Base-by-base conservation (phyloP, 1,140 invertebrate genomes). In the Drosophila lacertosa region DNA sequence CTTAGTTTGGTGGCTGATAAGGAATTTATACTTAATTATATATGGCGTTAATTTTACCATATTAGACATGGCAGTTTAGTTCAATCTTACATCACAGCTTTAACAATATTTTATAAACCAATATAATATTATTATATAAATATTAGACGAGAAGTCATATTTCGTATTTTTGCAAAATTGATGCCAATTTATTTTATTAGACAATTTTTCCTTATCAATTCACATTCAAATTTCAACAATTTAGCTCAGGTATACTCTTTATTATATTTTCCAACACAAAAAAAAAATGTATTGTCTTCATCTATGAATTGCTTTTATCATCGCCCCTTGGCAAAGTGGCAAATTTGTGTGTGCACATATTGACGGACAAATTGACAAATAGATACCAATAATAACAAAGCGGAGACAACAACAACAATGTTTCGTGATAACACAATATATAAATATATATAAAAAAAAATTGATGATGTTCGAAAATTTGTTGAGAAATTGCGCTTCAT, bases 381-480 rank as follows among this genome's bases (percentile, higher is more conserved):
- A 65, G 67, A 70, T 59, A 26, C n/a, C 53, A 37, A 42, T 54
- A 39, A 54, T 24, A 54, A 40, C 51, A 54, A 54, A 54, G 20
- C 57, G n/a, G 24, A 10, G 29, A n/a, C 16, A 13, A 64, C 45
- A 63, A 51, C 40, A 64, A 66, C 57, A 68, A 76, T 72, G 15
- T 29, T 48, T 24, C 24, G 18, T 16, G 51, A 77, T 62, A 71
- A 47, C 42, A 71, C 60, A 47, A 51, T 18, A 47, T 42, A 20
- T 40, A 39, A 69, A 73, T 60, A 65, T 75, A 79, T 26, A 26
- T 7, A 76, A 60, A 68, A 84, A 79, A 15, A 48, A 48, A 83
- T 83, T 86, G 76, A 86, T 86, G 80, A 83, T 84, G 80, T 76
- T 80, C 42, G 77, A 78, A 68, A 73, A 86, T 83, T 68, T 80